Evolutionary conservation across 2,113 vertebrate genomes (phyloP).

Genomic region (Gasterosteus nipponicus): DNA sequence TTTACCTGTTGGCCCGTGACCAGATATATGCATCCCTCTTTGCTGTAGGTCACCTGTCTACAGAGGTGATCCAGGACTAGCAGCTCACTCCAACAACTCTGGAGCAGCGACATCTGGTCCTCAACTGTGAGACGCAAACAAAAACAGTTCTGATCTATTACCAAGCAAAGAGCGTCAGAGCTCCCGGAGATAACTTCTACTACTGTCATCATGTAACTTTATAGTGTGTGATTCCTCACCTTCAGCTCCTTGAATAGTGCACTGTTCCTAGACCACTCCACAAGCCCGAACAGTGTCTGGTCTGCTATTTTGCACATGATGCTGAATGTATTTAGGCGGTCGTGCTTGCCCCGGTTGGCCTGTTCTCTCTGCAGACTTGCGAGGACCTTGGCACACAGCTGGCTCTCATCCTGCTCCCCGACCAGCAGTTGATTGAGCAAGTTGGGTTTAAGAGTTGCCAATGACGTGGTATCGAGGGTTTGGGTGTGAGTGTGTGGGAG

Average conservation of each 20-base stretch:
- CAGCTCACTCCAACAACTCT: slow-evolving; percentile 87
- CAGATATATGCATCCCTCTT: slow-evolving; percentile 82
- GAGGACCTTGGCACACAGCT: slow-evolving; percentile 79
- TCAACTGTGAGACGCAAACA: slow-evolving; percentile 71
- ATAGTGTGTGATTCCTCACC: slow-evolving; percentile 59
- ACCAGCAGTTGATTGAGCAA: slow-evolving; percentile 78
- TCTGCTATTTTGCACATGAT: slow-evolving; percentile 88
- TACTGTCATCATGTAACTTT: neutral
- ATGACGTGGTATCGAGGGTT: slow-evolving; percentile 8
- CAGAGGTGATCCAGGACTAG: slow-evolving; percentile 84
- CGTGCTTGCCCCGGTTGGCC: slow-evolving; percentile 82
- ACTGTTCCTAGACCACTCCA: slow-evolving; percentile 85
- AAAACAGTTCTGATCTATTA: fast-evolving
- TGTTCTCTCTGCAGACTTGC: slow-evolving; percentile 81
- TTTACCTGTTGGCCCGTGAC: slow-evolving; percentile 85
- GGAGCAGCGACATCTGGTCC: slow-evolving; percentile 85
- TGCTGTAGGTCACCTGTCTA: slow-evolving; percentile 82
- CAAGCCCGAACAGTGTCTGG: slow-evolving; percentile 83
- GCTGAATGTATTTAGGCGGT: slow-evolving; percentile 83
- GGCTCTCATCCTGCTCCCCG: slow-evolving; percentile 81
- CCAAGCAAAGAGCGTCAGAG: neutral
- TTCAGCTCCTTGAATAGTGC: slow-evolving; percentile 84
- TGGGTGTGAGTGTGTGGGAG: slow-evolving; percentile 9
- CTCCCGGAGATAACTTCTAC: neutral
- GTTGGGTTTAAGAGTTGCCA: neutral